Percentiles rank a stretch among this genome's conserved stretches.
Conservation (phyloP, 1,140 invertebrate species). For the Parapsyche elsis region DNA sequence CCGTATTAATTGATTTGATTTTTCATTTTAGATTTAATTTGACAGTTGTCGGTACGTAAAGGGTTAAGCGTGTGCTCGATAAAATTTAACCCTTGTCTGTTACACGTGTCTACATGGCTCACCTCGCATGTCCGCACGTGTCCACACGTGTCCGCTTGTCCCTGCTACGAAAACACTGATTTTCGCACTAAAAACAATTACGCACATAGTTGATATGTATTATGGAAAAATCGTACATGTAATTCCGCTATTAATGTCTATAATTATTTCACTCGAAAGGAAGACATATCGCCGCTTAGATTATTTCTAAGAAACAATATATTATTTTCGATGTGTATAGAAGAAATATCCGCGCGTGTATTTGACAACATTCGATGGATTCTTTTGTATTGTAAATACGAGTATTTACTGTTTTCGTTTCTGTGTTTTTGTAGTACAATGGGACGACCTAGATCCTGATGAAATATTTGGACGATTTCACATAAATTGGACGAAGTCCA, state of each 20-base stretch:
- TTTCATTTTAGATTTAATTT: no score
- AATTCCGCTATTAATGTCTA: no score
- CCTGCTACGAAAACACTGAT: not conserved
- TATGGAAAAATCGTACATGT: no score
- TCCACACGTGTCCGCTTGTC: conserved; percentile 33
- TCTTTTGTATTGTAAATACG: conserved; percentile 22
- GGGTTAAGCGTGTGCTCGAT: not conserved
- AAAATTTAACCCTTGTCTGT: conserved; percentile 33
- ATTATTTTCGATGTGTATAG: not conserved
- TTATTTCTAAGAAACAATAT: not conserved
- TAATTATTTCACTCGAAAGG: not conserved
- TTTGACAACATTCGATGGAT: conserved; percentile 18
- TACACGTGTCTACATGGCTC: conserved; percentile 32
- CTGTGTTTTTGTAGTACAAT: not conserved
- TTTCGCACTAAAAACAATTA: not conserved
- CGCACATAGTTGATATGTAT: not conserved
- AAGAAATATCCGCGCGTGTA: conserved; percentile 5
- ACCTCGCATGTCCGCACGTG: conserved; percentile 35
- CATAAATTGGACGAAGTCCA: no score
- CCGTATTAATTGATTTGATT: no score
- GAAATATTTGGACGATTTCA: no score
- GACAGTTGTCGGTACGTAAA: not conserved
- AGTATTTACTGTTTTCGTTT: not conserved
- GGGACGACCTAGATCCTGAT: not conserved
- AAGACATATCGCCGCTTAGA: not conserved